Evolutionary conservation across 2,113 vertebrate species (phyloP).

Genomic region (Platichthys stellatus): DNA sequence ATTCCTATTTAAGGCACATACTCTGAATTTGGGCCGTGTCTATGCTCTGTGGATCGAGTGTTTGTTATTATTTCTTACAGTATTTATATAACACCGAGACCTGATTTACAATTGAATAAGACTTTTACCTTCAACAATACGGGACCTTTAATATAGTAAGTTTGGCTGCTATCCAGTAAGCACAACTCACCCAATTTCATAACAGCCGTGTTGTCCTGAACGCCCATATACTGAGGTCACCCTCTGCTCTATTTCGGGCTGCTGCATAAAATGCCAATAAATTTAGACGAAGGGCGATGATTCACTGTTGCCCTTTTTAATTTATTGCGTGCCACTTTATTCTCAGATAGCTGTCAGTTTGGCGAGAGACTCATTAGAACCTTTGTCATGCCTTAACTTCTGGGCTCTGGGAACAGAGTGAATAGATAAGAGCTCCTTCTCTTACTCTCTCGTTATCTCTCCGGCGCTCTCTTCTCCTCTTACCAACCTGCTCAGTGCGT

Average conservation of each 20-base stretch:
- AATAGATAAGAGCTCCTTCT: conserved; percentile 52
- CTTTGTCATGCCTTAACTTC: conserved; percentile 48
- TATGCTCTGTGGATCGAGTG: neutral
- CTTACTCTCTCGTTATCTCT: conserved; percentile 18
- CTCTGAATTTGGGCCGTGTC: no score
- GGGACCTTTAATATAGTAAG: conserved; percentile 46
- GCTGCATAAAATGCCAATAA: conserved; percentile 49
- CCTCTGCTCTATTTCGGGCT: conserved; percentile 36
- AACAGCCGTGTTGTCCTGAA: conserved; percentile 13
- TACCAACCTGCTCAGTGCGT: conserved; percentile 18
- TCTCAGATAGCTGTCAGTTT: conserved; percentile 50
- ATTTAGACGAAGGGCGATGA: conserved; percentile 28
- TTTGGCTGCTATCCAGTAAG: conserved; percentile 47
- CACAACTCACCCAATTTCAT: conserved; percentile 39
- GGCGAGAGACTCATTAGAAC: conserved; percentile 49
- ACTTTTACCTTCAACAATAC: neutral
- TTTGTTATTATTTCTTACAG: no score
- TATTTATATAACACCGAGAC: neutral
- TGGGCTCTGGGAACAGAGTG: conserved; percentile 26
- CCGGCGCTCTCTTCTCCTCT: conserved; percentile 5
- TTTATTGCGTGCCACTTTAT: conserved; percentile 42
- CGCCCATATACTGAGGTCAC: conserved; percentile 23
- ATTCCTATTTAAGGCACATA: no score
- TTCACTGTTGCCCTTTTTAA: conserved; percentile 51
- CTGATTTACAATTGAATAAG: neutral